A percentile compares a stretch with the other conserved stretches of the same genome.
phyloP scores from a whole-genome alignment of 2,888 invertebrate species.

The Drosophila leonis region DNA sequence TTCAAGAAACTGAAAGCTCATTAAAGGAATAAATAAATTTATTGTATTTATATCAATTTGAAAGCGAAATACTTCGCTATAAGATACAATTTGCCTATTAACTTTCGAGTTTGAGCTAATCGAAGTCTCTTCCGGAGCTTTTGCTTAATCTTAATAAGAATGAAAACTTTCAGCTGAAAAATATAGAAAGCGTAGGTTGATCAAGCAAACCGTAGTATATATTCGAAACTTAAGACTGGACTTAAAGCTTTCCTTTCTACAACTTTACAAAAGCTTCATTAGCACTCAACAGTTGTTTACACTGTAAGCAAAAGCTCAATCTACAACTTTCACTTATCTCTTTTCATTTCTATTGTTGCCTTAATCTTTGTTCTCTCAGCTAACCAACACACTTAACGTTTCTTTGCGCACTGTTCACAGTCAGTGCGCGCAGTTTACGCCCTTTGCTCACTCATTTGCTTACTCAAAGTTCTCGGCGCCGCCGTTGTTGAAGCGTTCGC shows the following conservation, averaged over 20 bases:
- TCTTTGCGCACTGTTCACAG: constrained; percentile 4
- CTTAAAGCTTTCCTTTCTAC: neutral
- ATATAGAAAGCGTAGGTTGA: neutral
- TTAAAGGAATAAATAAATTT: too few relatives aligned
- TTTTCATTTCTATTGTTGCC: neutral
- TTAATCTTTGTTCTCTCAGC: neutral
- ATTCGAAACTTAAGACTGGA: neutral
- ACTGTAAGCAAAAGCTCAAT: neutral
- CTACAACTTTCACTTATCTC: neutral
- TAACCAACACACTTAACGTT: neutral
- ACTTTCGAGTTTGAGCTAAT: too few relatives aligned
- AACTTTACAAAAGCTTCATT: neutral
- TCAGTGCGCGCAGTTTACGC: neutral
- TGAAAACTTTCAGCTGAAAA: neutral
- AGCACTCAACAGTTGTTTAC: neutral
- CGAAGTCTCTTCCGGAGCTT: too few relatives aligned
- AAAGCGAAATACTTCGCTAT: too few relatives aligned
- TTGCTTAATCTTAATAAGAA: neutral
- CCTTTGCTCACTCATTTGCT: neutral
- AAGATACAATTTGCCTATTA: too few relatives aligned
- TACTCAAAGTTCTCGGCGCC: constrained; percentile 78
- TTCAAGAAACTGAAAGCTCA: neutral
- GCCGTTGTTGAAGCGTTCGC: constrained; percentile 82
- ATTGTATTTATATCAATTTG: too few relatives aligned
- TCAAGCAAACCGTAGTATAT: neutral